Conservation (phyloP, 2,797 vertebrate genomes). For the Mormyrus hasselquistii region DNA sequence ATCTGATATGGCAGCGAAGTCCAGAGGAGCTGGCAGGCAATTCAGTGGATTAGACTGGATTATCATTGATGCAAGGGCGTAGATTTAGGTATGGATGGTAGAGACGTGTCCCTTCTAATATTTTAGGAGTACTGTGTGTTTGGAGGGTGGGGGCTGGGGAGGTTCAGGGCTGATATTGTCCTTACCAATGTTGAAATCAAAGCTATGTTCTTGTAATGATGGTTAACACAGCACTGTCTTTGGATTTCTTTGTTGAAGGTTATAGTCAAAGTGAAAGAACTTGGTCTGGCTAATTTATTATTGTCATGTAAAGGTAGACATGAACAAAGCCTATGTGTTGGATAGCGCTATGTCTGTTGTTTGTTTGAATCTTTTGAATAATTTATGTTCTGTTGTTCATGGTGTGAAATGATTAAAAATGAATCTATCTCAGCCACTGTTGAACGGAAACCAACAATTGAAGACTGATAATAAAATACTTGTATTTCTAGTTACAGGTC, state of each 20-base stretch:
- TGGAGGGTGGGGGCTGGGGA: background rate
- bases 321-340: background rate
- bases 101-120: background rate
- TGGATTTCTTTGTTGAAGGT: background rate
- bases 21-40: background rate
- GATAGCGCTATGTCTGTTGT: background rate
- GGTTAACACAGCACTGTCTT: background rate
- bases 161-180: background rate
- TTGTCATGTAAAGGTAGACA: background rate
- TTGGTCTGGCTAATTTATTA: background rate
- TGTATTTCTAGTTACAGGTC: background rate
- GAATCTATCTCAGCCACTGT: background rate
- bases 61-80: background rate
- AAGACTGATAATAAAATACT: background rate
- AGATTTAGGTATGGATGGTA: background rate
- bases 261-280: background rate
- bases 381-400: background rate
- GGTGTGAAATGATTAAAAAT: background rate
- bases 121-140: background rate
- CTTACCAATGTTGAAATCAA: background rate
- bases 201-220: background rate
- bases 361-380: background rate
- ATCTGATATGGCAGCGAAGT: background rate
- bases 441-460: background rate
- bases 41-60: background rate